A percentile compares a stretch with the other conserved stretches of the same genome.
phyloP scores from a whole-genome alignment of 2,797 vertebrate species.

The Hippoglossus hippoglossus region DNA sequence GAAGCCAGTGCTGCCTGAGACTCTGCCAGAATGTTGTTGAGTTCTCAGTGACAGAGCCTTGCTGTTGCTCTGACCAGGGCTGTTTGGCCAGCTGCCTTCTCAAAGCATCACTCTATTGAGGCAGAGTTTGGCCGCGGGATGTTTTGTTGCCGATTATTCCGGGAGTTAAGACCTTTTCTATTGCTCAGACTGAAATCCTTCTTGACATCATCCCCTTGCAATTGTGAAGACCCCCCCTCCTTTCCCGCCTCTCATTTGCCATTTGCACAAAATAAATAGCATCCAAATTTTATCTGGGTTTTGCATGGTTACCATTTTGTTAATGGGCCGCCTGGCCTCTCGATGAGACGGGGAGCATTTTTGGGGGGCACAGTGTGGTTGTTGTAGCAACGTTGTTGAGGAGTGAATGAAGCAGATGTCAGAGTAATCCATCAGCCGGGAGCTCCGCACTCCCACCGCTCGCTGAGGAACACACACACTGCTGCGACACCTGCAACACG shows the following conservation, averaged over 20 bases:
- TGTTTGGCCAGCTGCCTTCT: conserved; percentile 83
- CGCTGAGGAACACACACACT: conserved; percentile 28
- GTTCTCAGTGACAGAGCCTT: conserved; percentile 60
- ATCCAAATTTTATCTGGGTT: conserved; percentile 87
- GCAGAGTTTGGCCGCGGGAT: conserved; percentile 74
- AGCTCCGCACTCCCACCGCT: conserved; percentile 72
- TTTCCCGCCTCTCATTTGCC: conserved; percentile 33
- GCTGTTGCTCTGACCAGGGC: conserved; percentile 67
- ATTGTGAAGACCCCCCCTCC: conserved; percentile 63
- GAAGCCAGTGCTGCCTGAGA: conserved; percentile 43
- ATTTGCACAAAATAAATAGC: conserved; percentile 85
- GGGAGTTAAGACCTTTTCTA: conserved; percentile 81
- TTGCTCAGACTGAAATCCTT: conserved; percentile 89
- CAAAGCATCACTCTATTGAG: conserved; percentile 76
- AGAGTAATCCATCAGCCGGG: conserved; percentile 88
- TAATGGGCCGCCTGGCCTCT: conserved; percentile 86
- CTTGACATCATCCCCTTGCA: conserved; percentile 86
- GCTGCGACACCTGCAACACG: conserved; percentile 67
- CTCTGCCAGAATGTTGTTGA: conserved; percentile 66
- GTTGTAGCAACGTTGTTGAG: conserved; percentile 89
- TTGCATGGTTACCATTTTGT: conserved; percentile 90
- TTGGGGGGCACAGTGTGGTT: conserved; percentile 86
- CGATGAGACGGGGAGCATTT: conserved; percentile 89
- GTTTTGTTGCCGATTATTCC: conserved; percentile 81
- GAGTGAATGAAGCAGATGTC: conserved; percentile 93